Evolutionary conservation across 1,140 invertebrate species (phyloP).

Genomic region (Hyphantria cunea): DNA sequence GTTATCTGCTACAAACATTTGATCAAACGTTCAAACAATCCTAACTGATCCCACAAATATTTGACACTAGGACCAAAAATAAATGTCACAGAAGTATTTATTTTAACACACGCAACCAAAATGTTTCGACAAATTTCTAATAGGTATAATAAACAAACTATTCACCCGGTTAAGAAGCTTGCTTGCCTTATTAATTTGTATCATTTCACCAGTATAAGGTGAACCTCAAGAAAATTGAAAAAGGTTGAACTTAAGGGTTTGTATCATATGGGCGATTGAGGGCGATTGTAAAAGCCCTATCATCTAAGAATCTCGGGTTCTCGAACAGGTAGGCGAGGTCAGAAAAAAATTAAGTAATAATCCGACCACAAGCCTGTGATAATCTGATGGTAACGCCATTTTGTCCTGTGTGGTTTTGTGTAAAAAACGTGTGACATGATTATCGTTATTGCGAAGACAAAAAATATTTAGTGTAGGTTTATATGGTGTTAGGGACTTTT

Average conservation of each 20-base stretch:
- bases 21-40: slow-evolving; percentile 49
- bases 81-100: slow-evolving; percentile 52
- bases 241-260: slow-evolving; percentile 30
- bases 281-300: slow-evolving; percentile 60
- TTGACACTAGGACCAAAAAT: slow-evolving; percentile 46
- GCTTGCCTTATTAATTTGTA: slow-evolving; percentile 74
- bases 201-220: slow-evolving; percentile 41
- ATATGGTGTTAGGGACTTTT: slow-evolving; percentile 38
- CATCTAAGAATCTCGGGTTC: slow-evolving; percentile 56
- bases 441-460: slow-evolving; percentile 63
- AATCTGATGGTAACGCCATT: slow-evolving; percentile 80
- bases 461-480: slow-evolving; percentile 51
- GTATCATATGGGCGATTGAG: slow-evolving; percentile 46
- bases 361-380: slow-evolving; percentile 74
- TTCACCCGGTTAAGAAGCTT: slow-evolving; percentile 78
- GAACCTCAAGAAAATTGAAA: slow-evolving; percentile 22
- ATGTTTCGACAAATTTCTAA: slow-evolving; percentile 78
- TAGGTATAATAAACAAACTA: slow-evolving; percentile 78
- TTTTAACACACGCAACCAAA: slow-evolving; percentile 70
- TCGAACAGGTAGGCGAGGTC: slow-evolving; percentile 68
- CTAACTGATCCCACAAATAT: slow-evolving; percentile 62
- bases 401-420: slow-evolving; percentile 78
- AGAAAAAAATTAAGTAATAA: slow-evolving; percentile 78
- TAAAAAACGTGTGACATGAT: slow-evolving; percentile 79
- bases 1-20: slow-evolving; percentile 40